Evolutionary conservation across 1,140 invertebrate genomes (phyloP).

Genomic region (Atta colombica): DNA sequence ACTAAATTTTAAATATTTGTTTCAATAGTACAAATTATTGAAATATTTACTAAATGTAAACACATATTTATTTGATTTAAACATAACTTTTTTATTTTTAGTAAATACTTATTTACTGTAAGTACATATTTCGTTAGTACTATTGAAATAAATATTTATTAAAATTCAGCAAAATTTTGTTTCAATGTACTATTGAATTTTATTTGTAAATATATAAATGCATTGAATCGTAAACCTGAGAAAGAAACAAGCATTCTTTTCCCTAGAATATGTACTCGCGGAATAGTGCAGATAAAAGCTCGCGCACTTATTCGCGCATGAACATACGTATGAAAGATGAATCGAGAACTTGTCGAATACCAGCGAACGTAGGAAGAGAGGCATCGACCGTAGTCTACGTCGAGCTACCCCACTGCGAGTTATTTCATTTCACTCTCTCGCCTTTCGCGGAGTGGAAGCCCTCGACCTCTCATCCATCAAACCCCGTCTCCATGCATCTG

Average conservation of each 20-base stretch:
- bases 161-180: too few species aligned
- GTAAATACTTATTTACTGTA: too few species aligned
- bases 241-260: conserved; percentile 16
- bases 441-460: conserved; percentile 65
- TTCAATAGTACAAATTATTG: too few species aligned
- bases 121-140: too few species aligned
- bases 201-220: conserved; percentile 4
- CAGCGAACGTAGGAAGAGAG: conserved; percentile 30
- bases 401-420: conserved; percentile 60
- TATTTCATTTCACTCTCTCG: conserved; percentile 67
- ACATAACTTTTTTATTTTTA: too few species aligned
- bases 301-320: conserved; percentile 44
- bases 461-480: conserved; percentile 74
- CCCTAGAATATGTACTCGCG: neutral
- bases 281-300: conserved; percentile 23
- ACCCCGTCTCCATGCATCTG: conserved; percentile 71
- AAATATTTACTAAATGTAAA: too few species aligned
- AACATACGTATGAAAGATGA: conserved; percentile 55
- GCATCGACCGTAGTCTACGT: conserved; percentile 64
- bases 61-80: too few species aligned
- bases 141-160: too few species aligned
- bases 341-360: conserved; percentile 66
- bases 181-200: neutral
- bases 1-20: too few species aligned
- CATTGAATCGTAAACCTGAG: neutral